Conservation (phyloP, 2,113 vertebrate species). For the Alaudala cheleensis region DNA sequence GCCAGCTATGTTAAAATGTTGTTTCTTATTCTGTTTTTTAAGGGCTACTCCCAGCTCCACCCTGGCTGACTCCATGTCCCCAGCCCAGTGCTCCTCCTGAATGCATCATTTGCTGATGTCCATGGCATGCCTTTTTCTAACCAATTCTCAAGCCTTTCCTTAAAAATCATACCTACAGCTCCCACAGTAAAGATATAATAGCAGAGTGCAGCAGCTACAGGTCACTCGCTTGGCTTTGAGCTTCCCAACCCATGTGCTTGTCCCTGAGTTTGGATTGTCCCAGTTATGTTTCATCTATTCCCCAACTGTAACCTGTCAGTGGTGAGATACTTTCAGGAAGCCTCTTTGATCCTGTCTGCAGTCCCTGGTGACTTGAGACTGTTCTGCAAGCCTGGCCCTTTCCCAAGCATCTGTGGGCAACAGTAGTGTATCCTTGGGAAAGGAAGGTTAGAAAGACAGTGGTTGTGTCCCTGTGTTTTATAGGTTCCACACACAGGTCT, state of each 20-base stretch:
- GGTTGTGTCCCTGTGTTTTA: background rate
- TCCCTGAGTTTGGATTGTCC: background rate
- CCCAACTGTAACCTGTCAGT: background rate
- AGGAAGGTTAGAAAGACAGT: background rate
- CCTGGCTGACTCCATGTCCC: background rate
- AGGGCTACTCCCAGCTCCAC: slow-evolving; percentile 35
- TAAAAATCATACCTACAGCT: background rate
- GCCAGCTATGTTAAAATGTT: background rate
- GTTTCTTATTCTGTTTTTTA: background rate
- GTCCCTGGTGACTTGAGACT: background rate
- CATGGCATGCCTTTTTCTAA: background rate
- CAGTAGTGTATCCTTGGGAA: background rate
- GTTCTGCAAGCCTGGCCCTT: background rate
- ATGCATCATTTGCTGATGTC: background rate
- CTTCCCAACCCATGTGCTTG: background rate
- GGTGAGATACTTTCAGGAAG: background rate
- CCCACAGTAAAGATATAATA: background rate
- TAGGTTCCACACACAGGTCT: background rate
- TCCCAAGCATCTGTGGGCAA: background rate
- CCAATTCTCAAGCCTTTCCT: background rate
- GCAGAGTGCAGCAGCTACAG: background rate
- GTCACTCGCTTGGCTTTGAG: background rate
- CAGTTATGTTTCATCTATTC: background rate
- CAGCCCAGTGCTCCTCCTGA: background rate
- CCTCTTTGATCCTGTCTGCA: background rate